Percentiles rank a stretch among this genome's conserved stretches.
Conservation (phyloP, 2,797 vertebrate species). For the Varecia variegata region DNA sequence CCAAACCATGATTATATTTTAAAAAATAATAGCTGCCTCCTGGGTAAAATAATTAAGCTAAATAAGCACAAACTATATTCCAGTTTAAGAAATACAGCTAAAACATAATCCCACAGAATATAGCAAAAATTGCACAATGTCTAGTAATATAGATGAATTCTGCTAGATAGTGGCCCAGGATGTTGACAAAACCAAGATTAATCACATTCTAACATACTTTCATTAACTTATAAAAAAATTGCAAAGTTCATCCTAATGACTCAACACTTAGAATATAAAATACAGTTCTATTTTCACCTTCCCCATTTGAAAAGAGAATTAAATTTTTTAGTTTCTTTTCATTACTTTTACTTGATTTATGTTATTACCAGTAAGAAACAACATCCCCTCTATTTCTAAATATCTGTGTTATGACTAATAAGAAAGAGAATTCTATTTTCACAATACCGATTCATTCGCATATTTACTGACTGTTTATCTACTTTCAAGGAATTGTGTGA, state of each 20-base stretch:
- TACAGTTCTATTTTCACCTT: not conserved
- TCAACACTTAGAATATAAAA: not conserved
- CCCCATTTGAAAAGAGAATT: not conserved
- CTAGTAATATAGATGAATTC: not conserved
- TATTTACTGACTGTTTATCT: not conserved
- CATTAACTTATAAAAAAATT: not conserved
- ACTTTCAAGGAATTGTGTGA: not conserved
- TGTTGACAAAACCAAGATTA: not conserved
- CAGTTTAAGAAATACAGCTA: conserved; percentile 14
- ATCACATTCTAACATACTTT: not conserved
- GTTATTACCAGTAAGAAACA: not conserved
- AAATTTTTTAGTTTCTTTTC: conserved; percentile 10
- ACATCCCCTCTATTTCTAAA: not conserved
- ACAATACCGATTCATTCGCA: not conserved
- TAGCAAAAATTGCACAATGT: not conserved
- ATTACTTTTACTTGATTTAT: not conserved
- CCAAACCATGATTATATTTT: not conserved
- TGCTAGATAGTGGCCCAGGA: not conserved
- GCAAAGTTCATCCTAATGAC: not conserved
- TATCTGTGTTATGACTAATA: not conserved
- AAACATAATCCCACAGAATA: not conserved
- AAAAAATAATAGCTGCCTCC: not conserved
- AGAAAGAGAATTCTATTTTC: not conserved
- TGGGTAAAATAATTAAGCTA: conserved; percentile 32
- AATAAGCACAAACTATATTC: not conserved